phyloP scores from a whole-genome alignment of 2,888 invertebrate species.

The Eupithecia abbreviata region DNA sequence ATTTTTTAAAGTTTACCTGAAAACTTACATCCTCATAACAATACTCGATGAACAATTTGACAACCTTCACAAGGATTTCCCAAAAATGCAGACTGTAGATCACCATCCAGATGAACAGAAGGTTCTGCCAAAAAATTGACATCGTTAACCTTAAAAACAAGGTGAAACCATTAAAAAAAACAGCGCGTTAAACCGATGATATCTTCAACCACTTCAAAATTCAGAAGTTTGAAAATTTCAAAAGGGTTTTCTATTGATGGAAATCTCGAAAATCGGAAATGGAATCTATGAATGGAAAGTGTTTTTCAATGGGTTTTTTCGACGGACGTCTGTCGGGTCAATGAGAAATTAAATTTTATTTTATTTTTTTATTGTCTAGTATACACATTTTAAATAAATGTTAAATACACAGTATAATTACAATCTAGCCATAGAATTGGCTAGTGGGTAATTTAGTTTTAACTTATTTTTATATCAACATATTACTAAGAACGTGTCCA shows the following conservation, averaged over 20 bases:
- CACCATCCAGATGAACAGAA: constrained; percentile 76
- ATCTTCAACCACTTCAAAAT: background rate
- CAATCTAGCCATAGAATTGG: no score
- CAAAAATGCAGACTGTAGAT: constrained; percentile 78
- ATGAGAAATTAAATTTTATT: background rate
- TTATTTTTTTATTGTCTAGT: no score
- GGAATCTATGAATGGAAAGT: background rate
- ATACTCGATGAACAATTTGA: constrained; percentile 65
- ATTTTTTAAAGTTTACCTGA: no score
- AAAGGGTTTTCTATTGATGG: no score
- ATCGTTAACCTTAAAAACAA: background rate
- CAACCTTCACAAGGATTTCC: constrained; percentile 62
- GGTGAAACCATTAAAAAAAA: no score
- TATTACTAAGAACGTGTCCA: no score
- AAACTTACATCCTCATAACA: constrained; percentile 62
- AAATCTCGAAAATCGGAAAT: background rate
- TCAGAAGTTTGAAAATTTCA: background rate
- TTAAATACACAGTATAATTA: no score
- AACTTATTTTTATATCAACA: no score
- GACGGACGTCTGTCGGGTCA: background rate
- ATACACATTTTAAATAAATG: no score
- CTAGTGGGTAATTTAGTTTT: no score
- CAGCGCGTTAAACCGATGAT: no score
- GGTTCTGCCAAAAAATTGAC: constrained; percentile 56
- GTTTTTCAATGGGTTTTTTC: background rate